A percentile compares a stretch with the other conserved stretches of the same genome.
These are phyloP conservation scores for Eubasilissa splendida DNA, from an alignment of 2,888 invertebrate genomes.

Conservation along the genomic window DNA sequence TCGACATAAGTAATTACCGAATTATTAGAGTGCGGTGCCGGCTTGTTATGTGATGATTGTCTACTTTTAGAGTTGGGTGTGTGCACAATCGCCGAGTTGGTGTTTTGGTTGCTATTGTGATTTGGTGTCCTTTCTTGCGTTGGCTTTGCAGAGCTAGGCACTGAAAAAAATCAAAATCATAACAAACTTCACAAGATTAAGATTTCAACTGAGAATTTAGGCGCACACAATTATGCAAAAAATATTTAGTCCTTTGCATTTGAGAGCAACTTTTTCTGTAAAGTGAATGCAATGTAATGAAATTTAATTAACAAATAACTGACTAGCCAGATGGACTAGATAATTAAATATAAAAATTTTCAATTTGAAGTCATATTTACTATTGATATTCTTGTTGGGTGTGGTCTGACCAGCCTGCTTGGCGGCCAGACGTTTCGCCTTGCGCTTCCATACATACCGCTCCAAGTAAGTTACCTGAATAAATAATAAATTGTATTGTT, in stretches of 20 bases:
- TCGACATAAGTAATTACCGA: constrained; percentile 56
- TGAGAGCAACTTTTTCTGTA: too few species aligned
- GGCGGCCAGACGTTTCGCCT: constrained; percentile 80
- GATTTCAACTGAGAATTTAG: too few species aligned
- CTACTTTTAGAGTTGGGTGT: constrained; percentile 52
- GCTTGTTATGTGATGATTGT: constrained; percentile 61
- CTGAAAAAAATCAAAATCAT: constrained; percentile 22
- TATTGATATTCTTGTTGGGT: constrained; percentile 41
- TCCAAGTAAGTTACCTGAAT: constrained; percentile 73
- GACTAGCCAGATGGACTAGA: too few species aligned
- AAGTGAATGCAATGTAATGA: too few species aligned
- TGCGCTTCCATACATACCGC: constrained; percentile 85
- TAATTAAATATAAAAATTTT: not conserved
- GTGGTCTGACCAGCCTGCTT: constrained; percentile 61
- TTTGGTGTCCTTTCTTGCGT: constrained; percentile 15
- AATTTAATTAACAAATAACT: too few species aligned
- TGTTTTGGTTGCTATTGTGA: constrained; percentile 10
- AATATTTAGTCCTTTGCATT: too few species aligned
- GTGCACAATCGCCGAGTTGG: constrained; percentile 28
- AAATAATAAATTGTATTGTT: constrained; percentile 36
- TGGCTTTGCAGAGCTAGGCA: constrained; percentile 7
- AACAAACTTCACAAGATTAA: not conserved
- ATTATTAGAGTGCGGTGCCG: constrained; percentile 61
- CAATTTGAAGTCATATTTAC: constrained; percentile 35
- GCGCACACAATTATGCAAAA: too few species aligned